Conservation (phyloP, 1,140 invertebrate species). For the Probaryconus sp. region DNA sequence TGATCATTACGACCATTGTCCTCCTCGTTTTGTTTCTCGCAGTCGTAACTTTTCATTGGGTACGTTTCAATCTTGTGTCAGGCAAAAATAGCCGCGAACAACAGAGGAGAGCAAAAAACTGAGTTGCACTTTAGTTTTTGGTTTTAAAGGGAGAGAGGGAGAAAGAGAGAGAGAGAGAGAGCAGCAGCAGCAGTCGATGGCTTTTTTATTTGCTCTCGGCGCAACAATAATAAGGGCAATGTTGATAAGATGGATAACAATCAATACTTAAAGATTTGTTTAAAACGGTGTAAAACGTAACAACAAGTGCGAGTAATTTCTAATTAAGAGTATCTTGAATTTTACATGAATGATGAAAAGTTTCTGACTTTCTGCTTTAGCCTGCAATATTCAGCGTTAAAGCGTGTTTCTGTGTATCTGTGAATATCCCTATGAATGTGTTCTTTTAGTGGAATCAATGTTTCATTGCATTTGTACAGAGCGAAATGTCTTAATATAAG, state of each 20-base stretch:
- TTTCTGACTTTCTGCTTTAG: conserved; percentile 88
- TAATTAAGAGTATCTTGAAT: neutral
- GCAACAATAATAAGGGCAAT: conserved; percentile 13
- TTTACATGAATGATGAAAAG: conserved; percentile 15
- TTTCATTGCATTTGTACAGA: no score
- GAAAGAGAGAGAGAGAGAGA: no score
- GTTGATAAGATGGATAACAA: conserved; percentile 27
- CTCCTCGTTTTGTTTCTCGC: no score
- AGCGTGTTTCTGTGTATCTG: neutral
- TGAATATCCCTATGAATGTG: conserved; percentile 10
- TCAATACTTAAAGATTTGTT: conserved; percentile 33
- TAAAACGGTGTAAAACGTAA: conserved; percentile 9
- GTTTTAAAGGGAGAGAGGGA: no score
- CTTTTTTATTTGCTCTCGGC: conserved; percentile 7
- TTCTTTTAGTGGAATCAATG: conserved; percentile 30
- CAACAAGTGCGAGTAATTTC: no score
- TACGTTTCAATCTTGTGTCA: no score
- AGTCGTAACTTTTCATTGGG: no score
- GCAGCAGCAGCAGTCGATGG: conserved; percentile 15
- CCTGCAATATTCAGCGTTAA: conserved; percentile 83
- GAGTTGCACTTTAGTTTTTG: no score
- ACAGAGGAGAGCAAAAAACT: no score
- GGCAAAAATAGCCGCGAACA: no score
- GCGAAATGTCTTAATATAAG: no score
- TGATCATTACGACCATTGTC: no score